Evolutionary conservation across 2,888 invertebrate species (phyloP), one percentile per base, ranked within the genome.

Genomic region (Ectropis crepuscularia): DNA sequence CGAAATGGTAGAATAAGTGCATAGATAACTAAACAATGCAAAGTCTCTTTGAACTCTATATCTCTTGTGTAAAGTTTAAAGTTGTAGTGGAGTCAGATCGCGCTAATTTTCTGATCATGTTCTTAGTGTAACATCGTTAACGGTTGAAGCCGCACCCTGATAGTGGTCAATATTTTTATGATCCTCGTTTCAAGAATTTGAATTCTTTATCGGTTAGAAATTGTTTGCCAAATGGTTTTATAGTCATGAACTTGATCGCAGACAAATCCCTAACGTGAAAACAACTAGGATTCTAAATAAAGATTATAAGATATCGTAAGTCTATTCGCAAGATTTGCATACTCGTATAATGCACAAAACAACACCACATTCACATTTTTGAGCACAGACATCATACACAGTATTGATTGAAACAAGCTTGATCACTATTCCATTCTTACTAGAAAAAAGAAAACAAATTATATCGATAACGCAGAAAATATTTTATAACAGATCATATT

Each of bases 41-140:
- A 6, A n/a, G 6, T 11, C 6, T 42, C 7, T 4, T 0, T 28
- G 5, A 28, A 48, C 53, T 49, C 45, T 63, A 46, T 42, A 7
- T 50, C 54, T 0, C 9, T 5, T n/a, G 6, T 6, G 0, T 47
- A 59, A 59, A 55, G 55, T 59, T 12, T 47, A 51, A 55, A 16
- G 41, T 43, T 39, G 51, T 12, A 10, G 16, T 2, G 36, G 42
- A 36, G 38, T 38, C 2, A 7, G 5, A 43, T 12, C 11, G 53
- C 48, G 49, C 57, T 48, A 58, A 58, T 63, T 57, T 63, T 53
- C 53, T 49, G 63, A 63, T 58, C 49, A n/a, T 46, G 48, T 53
- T 70, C 73, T 74, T 61, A 67, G 63, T 49, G 70, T 59, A 76
- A 65, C 71, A 69, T 75, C 72, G 69, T 76, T 79, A 79, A 79